These are phyloP conservation scores for Actinostola sp. DNA, from an alignment of 92 coral and sea anemone species.

Conservation along the genomic window DNA sequence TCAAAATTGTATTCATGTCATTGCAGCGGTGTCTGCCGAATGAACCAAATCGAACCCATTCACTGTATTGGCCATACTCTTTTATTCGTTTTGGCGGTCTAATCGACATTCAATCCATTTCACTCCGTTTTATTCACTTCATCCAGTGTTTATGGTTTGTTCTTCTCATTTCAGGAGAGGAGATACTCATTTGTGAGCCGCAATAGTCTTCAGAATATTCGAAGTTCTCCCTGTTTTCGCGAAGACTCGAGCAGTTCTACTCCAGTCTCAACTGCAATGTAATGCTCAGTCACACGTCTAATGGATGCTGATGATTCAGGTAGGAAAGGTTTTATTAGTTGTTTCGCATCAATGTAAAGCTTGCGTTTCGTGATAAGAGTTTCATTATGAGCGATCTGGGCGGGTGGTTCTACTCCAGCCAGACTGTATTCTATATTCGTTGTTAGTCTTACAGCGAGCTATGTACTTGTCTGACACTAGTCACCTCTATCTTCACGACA, in stretches of 20 bases:
- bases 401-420: constrained; percentile 37
- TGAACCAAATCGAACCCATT: constrained; percentile 47
- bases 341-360: constrained; percentile 7
- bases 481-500: constrained; percentile 27
- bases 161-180: constrained; percentile 21
- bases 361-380: constrained; percentile 30
- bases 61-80: constrained; percentile 33
- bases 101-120: constrained; percentile 4
- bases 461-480: constrained; percentile 27
- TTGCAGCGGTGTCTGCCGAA: constrained; percentile 36
- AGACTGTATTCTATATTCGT: constrained; percentile 20
- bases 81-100: constrained; percentile 7
- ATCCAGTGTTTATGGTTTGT: constrained; percentile 10
- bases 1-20: constrained; percentile 42
- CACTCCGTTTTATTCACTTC: constrained; percentile 17
- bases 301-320: constrained; percentile 56
- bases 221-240: constrained; percentile 23
- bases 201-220: constrained; percentile 32
- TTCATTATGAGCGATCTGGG: constrained; percentile 34
- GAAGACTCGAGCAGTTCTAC: constrained; percentile 45
- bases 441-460: constrained; percentile 19
- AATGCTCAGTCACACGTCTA: constrained; percentile 33
- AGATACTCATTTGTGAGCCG: constrained; percentile 31
- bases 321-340: constrained; percentile 18
- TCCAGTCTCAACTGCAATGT: constrained; percentile 42